A percentile compares a stretch with the other conserved stretches of the same genome.
phyloP scores from a whole-genome alignment of 1,140 invertebrate species.

The Copidosoma floridanum region DNA sequence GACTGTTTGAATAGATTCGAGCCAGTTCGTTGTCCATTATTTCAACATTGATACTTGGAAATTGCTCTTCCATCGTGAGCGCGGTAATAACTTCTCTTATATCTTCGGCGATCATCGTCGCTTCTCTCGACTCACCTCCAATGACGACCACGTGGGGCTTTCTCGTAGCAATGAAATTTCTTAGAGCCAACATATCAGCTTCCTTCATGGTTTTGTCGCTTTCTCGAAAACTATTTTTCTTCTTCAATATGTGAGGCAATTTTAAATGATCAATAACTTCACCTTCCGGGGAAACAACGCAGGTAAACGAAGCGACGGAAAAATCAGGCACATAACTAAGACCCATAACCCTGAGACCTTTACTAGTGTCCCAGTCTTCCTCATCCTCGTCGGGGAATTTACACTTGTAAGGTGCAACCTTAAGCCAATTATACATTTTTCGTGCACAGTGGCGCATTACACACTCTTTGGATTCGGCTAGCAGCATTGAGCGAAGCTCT shows the following conservation, averaged over 20 bases:
- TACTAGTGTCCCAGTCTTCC: constrained; percentile 85
- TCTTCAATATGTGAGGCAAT: constrained; percentile 80
- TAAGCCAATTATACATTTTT: constrained; percentile 89
- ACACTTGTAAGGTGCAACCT: constrained; percentile 80
- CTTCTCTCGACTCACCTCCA: constrained; percentile 87
- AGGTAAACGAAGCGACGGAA: constrained; percentile 85
- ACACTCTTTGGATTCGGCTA: constrained; percentile 86
- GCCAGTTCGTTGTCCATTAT: constrained; percentile 91
- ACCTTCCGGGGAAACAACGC: constrained; percentile 82
- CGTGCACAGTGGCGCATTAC: constrained; percentile 81
- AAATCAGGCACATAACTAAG: constrained; percentile 86
- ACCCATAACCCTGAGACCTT: constrained; percentile 84
- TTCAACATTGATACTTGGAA: constrained; percentile 84
- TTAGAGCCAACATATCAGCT: constrained; percentile 77
- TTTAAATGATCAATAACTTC: constrained; percentile 89
- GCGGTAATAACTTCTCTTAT: constrained; percentile 74
- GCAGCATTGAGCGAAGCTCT: constrained; percentile 78
- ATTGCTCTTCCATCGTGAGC: constrained; percentile 82
- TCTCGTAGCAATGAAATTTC: constrained; percentile 84
- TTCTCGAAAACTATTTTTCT: constrained; percentile 72
- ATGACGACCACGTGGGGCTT: constrained; percentile 93
- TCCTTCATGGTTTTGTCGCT: constrained; percentile 75
- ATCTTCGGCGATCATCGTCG: constrained; percentile 82
- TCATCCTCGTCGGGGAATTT: constrained; percentile 76
- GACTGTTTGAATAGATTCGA: constrained; percentile 87